Evolutionary conservation across 2,888 invertebrate genomes (phyloP).

Genomic region (Pediacus dermestoides): DNA sequence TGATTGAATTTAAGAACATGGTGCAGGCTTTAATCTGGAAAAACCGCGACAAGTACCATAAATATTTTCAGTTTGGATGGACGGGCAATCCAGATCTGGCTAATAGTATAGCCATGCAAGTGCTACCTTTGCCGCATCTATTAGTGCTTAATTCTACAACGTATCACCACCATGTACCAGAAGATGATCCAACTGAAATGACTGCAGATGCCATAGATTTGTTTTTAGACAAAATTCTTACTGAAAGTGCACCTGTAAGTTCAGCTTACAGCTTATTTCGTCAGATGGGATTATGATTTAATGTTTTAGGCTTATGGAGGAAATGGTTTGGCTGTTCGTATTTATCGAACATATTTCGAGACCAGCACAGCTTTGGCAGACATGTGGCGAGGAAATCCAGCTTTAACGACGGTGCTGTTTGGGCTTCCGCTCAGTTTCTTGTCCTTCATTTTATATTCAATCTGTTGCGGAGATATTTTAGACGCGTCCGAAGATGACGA

Average conservation of each 20-base stretch:
- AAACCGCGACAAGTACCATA: slow-evolving; percentile 74
- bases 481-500: slow-evolving; percentile 84
- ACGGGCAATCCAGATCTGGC: slow-evolving; percentile 85
- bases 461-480: slow-evolving; percentile 93
- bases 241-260: slow-evolving; percentile 67
- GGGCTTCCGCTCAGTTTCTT: slow-evolving; percentile 92
- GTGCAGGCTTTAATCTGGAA: slow-evolving; percentile 67
- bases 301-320: slow-evolving; percentile 75
- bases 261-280: slow-evolving; percentile 61
- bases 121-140: slow-evolving; percentile 40
- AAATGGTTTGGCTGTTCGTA: slow-evolving; percentile 68
- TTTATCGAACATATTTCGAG: slow-evolving; percentile 82
- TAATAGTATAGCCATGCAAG: slow-evolving; percentile 86
- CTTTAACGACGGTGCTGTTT: slow-evolving; percentile 88
- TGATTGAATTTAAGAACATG: slow-evolving; percentile 74
- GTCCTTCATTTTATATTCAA: slow-evolving; percentile 89
- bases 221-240: slow-evolving; percentile 73
- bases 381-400: slow-evolving; percentile 93
- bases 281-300: slow-evolving; percentile 63
- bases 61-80: slow-evolving; percentile 90
- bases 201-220: slow-evolving; percentile 62
- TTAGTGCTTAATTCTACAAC: slow-evolving; percentile 90
- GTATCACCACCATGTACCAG: slow-evolving; percentile 88
- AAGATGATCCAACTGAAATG: slow-evolving; percentile 46
- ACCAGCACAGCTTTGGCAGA: slow-evolving; percentile 71